These are phyloP conservation scores for Allolobophora icterica DNA, from an alignment of 2,888 invertebrate species.

Conservation along the genomic window DNA sequence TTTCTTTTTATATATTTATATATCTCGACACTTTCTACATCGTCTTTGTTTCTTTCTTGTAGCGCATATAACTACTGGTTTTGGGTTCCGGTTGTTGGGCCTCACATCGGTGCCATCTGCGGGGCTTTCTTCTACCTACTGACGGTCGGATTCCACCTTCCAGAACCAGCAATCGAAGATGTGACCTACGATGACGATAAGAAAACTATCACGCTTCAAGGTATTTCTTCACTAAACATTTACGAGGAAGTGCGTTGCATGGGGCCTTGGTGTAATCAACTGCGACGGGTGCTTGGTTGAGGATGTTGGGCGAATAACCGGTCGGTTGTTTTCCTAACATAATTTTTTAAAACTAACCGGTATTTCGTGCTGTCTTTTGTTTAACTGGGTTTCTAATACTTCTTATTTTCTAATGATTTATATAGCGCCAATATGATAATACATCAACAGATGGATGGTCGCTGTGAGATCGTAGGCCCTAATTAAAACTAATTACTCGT, in stretches of 20 bases:
- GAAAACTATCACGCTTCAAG: background rate
- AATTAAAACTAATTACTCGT: no score
- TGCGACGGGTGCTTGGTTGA: background rate
- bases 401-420: background rate
- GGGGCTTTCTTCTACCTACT: conserved; percentile 68
- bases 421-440: no score
- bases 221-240: background rate
- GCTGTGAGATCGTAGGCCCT: background rate
- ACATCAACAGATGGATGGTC: no score
- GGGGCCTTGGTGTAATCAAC: background rate
- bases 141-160: conserved; percentile 68
- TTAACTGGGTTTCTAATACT: background rate
- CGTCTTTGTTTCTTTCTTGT: background rate
- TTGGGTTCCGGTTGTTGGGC: conserved; percentile 69
- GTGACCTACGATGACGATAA: background rate
- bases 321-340: background rate
- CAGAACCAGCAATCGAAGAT: conserved; percentile 41
- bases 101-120: conserved; percentile 69
- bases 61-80: conserved; percentile 66
- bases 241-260: background rate
- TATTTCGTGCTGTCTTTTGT: background rate
- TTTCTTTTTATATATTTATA: background rate
- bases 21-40: background rate
- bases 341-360: background rate
- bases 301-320: background rate